A percentile compares a stretch with the other conserved stretches of the same genome.
These are phyloP conservation scores for Itoplectis maculator DNA, from an alignment of 2,888 invertebrate genomes.

Conservation along the genomic window DNA sequence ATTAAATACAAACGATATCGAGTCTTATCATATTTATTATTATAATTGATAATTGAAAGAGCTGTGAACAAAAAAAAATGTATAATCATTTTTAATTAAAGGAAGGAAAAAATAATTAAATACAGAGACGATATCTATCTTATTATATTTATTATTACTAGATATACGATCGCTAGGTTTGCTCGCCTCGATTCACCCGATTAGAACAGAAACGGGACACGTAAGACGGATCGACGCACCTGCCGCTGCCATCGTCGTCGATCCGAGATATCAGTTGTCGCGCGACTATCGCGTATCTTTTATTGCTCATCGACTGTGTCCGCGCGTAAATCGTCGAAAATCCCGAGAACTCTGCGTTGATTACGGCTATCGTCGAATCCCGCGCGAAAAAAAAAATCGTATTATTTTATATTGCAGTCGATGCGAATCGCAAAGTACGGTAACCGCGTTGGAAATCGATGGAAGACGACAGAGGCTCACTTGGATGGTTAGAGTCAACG, in stretches of 20 bases:
- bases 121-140: neutral
- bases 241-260: neutral
- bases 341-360: too few species aligned
- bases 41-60: too few species aligned
- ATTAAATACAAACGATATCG: too few species aligned
- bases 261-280: slow-evolving; percentile 18
- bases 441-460: slow-evolving; percentile 41
- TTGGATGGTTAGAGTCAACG: slow-evolving; percentile 37
- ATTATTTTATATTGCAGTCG: neutral
- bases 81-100: too few species aligned
- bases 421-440: slow-evolving; percentile 9
- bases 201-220: neutral
- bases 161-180: slow-evolving; percentile 22
- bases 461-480: slow-evolving; percentile 17
- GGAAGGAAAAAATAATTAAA: too few species aligned
- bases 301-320: slow-evolving; percentile 1
- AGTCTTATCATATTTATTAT: too few species aligned
- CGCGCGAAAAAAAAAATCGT: slow-evolving; percentile 1
- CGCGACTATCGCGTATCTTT: slow-evolving; percentile 40
- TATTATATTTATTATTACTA: slow-evolving; percentile 46
- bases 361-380: neutral
- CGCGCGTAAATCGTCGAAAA: too few species aligned
- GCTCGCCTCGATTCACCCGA: slow-evolving; percentile 32
- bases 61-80: too few species aligned
- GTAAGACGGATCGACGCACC: slow-evolving; percentile 12